These are phyloP conservation scores for Cardiocondyla obscurior DNA, from an alignment of 1,140 invertebrate species.

Conservation along the genomic window DNA sequence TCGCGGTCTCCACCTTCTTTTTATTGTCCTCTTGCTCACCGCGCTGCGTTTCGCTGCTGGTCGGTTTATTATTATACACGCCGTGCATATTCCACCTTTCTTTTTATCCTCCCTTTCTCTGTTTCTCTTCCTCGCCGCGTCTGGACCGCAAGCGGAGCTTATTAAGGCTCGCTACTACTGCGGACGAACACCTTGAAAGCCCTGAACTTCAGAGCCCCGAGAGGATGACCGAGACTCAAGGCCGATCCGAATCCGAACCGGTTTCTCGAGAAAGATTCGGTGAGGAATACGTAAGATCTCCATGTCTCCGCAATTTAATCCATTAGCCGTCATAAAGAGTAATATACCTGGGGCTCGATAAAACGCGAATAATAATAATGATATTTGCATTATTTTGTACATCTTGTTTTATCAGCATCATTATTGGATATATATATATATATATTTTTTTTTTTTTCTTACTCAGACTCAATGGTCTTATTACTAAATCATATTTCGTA, in stretches of 20 bases:
- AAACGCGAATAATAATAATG: not conserved
- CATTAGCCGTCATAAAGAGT: slow-evolving; percentile 9
- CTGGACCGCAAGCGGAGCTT: slow-evolving; percentile 49
- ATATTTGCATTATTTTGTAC: not conserved
- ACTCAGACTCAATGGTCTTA: not conserved
- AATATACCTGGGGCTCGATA: not conserved
- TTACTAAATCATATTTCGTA: not conserved
- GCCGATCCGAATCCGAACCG: slow-evolving; percentile 69
- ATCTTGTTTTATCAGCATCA: not conserved
- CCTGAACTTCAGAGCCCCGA: slow-evolving; percentile 69
- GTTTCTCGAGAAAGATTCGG: slow-evolving; percentile 67
- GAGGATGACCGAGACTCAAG: slow-evolving; percentile 66
- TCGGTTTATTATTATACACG: slow-evolving; percentile 67
- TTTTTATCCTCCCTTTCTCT: not conserved
- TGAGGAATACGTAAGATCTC: slow-evolving; percentile 64
- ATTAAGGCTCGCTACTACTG: slow-evolving; percentile 58
- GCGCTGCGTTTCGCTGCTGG: slow-evolving; percentile 17
- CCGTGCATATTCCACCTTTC: slow-evolving; percentile 8
- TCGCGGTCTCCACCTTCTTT: slow-evolving; percentile 26
- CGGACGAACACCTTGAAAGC: slow-evolving; percentile 58
- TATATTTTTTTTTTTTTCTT: too few species aligned
- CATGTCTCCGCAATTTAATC: slow-evolving; percentile 56
- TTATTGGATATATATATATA: not conserved
- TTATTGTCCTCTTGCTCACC: slow-evolving; percentile 35
- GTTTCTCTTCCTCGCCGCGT: not conserved